phyloP scores from a whole-genome alignment of 35 echinoderm and acorn worm genomes.

The Ptychodera flava region DNA sequence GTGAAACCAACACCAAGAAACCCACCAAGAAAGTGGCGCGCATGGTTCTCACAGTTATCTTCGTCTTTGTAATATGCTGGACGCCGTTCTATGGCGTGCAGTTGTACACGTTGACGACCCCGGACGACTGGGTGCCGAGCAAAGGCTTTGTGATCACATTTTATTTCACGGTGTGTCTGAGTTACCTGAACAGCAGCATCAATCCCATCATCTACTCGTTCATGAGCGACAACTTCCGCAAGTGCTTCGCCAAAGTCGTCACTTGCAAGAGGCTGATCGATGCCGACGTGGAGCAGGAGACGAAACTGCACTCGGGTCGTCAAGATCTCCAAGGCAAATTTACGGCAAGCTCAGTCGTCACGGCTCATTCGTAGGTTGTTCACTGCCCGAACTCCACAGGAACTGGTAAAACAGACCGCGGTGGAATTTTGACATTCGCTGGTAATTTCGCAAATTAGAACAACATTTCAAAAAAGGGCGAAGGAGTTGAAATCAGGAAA shows the following conservation, averaged over 20 bases:
- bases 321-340: too few species aligned
- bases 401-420: too few species aligned
- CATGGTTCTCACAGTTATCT: slow-evolving; percentile 56
- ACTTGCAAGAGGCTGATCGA: neutral
- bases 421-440: too few species aligned
- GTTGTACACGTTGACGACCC: neutral
- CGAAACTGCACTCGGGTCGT: too few species aligned
- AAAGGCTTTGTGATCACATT: neutral
- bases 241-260: slow-evolving; percentile 32
- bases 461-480: too few species aligned
- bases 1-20: slow-evolving; percentile 41
- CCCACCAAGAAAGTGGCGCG: slow-evolving; percentile 55
- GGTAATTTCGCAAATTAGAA: too few species aligned
- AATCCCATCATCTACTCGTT: slow-evolving; percentile 77
- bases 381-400: too few species aligned
- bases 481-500: too few species aligned
- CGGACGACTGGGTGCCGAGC: neutral
- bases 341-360: too few species aligned
- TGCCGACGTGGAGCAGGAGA: neutral
- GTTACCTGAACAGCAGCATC: slow-evolving; percentile 69
- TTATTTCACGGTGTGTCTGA: slow-evolving; percentile 32
- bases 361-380: too few species aligned
- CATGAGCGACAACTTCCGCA: slow-evolving; percentile 76
- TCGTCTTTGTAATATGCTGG: slow-evolving; percentile 76
- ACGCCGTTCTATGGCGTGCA: slow-evolving; percentile 54